Conservation (phyloP, 1,140 invertebrate species). For the Achatina immaculata region DNA sequence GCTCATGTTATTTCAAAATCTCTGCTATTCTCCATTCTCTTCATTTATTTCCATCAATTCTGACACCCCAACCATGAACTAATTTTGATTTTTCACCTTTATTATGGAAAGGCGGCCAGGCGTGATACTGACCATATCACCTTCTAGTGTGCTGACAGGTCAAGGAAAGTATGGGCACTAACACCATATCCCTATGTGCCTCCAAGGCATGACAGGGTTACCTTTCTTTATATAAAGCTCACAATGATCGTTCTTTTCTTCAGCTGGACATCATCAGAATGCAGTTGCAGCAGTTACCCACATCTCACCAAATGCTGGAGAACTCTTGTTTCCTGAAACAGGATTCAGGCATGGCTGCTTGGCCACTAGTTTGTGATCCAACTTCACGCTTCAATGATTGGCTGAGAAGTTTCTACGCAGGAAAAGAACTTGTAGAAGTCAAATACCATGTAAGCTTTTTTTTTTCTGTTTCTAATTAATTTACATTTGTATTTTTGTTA, state of each 20-base stretch:
- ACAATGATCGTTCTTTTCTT: neutral
- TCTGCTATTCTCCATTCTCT: no score
- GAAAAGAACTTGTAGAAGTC: constrained; percentile 61
- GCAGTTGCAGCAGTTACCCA: constrained; percentile 62
- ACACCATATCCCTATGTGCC: no score
- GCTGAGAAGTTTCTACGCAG: constrained; percentile 58
- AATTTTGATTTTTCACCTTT: no score
- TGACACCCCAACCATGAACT: no score
- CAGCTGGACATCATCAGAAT: constrained; percentile 67
- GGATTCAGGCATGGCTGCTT: constrained; percentile 63
- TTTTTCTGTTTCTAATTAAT: neutral
- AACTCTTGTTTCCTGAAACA: constrained; percentile 70
- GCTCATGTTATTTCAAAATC: no score
- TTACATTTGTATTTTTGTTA: neutral
- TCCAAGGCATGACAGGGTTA: no score
- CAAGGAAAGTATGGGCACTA: no score
- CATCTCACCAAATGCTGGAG: constrained; percentile 67
- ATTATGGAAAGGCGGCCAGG: no score
- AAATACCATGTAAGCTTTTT: constrained; percentile 64
- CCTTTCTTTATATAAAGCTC: neutral
- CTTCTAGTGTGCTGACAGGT: no score
- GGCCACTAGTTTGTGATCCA: constrained; percentile 71
- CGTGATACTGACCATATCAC: no score
- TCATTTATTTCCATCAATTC: no score
- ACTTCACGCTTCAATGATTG: constrained; percentile 66